Evolutionary conservation across 1,140 invertebrate genomes (phyloP).

Genomic region (Oryctes rhinoceros): DNA sequence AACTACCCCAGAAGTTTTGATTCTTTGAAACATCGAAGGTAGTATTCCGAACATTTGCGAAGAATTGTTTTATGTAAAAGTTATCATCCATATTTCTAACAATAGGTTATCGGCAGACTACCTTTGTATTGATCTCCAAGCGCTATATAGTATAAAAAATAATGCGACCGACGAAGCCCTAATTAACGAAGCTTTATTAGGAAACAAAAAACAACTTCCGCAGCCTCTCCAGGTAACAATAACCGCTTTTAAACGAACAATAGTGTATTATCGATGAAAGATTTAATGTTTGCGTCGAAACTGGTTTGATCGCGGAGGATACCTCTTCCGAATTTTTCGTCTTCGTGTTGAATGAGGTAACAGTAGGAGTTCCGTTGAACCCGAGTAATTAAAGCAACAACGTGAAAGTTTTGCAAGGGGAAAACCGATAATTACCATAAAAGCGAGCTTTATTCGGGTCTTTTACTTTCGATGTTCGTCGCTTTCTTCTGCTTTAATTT

Average conservation of each 20-base stretch:
- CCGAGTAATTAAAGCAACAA: neutral
- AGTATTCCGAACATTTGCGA: no score
- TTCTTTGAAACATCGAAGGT: no score
- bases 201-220: neutral
- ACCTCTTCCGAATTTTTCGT: neutral
- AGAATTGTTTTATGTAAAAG: no score
- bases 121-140: no score
- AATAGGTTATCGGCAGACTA: no score
- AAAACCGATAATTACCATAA: neutral
- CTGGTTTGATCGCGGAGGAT: neutral
- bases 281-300: neutral
- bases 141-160: neutral
- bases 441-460: neutral
- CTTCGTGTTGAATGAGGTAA: neutral
- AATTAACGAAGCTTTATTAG: neutral
- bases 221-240: neutral
- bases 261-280: neutral
- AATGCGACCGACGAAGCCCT: neutral
- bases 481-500: neutral
- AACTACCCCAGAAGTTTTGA: no score
- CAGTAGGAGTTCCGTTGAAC: neutral
- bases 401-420: neutral
- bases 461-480: neutral
- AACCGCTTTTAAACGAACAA: neutral
- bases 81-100: no score